These are phyloP conservation scores for Troides aeacus DNA, from an alignment of 2,888 invertebrate genomes.

Conservation along the genomic window DNA sequence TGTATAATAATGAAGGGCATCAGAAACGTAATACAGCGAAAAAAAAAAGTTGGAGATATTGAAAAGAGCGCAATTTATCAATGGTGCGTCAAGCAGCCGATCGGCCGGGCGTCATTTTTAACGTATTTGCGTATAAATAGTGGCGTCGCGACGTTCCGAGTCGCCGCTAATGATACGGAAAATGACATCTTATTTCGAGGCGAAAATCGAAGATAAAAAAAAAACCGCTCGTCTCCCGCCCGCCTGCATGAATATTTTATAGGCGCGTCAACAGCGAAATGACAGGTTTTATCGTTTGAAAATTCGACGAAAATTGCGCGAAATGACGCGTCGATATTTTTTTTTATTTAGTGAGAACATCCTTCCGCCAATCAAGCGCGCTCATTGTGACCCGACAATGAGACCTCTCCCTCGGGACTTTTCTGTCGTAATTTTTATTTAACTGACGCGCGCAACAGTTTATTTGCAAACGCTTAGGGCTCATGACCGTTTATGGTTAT, in stretches of 20 bases:
- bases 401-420: conserved; percentile 66
- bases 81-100: conserved; percentile 77
- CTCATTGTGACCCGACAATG: conserved; percentile 75
- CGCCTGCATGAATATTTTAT: conserved; percentile 80
- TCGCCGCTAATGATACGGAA: conserved; percentile 80
- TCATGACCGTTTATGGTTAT: conserved; percentile 35
- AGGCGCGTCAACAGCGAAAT: conserved; percentile 79
- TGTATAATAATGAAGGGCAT: conserved; percentile 48
- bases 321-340: conserved; percentile 80
- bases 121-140: conserved; percentile 81
- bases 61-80: conserved; percentile 78
- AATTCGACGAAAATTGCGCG: conserved; percentile 78
- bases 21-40: conserved; percentile 46
- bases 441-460: conserved; percentile 72
- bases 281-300: conserved; percentile 81
- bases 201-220: conserved; percentile 77
- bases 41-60: conserved; percentile 57
- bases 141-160: conserved; percentile 70
- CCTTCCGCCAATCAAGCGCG: conserved; percentile 79
- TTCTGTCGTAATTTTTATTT: conserved; percentile 73
- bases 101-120: conserved; percentile 77
- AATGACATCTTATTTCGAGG: conserved; percentile 81
- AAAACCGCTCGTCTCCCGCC: conserved; percentile 78
- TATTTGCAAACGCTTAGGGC: conserved; percentile 55
- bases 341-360: conserved; percentile 77